Percentiles rank a stretch among this genome's conserved stretches.
phyloP scores from a whole-genome alignment of 1,140 invertebrate species.

The Zaprionus lachaisei region DNA sequence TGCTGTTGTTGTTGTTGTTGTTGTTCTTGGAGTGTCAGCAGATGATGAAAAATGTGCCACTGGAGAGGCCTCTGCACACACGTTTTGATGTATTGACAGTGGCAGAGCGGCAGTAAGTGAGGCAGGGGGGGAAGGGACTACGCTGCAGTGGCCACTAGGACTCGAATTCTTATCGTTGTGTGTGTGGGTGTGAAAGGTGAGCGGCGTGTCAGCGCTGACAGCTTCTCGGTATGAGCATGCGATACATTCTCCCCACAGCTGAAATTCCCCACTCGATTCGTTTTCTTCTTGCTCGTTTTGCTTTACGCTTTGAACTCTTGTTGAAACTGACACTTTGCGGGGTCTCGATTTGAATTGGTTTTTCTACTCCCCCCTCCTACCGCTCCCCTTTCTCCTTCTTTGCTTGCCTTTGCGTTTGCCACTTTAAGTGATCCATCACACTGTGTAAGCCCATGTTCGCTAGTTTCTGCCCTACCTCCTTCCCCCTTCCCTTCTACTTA shows the following conservation, averaged over 20 bases:
- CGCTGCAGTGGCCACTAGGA: conserved; percentile 43
- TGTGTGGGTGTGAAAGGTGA: conserved; percentile 41
- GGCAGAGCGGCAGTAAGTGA: conserved; percentile 27
- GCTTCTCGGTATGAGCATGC: conserved; percentile 38
- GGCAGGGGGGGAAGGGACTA: not conserved
- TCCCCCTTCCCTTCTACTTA: not conserved
- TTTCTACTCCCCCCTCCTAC: not conserved
- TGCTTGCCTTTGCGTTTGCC: conserved; percentile 17
- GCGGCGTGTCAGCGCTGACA: conserved; percentile 44
- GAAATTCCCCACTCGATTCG: conserved; percentile 7
- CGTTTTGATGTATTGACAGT: conserved; percentile 74
- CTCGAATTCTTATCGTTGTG: conserved; percentile 11
- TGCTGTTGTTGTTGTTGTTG: conserved; percentile 34
- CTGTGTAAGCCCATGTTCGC: conserved; percentile 32
- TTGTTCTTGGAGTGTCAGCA: conserved; percentile 60
- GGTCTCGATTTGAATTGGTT: conserved; percentile 29
- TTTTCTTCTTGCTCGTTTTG: conserved; percentile 13
- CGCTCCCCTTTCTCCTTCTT: not conserved
- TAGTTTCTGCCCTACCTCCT: conserved; percentile 17
- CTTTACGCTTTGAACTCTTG: conserved; percentile 60
- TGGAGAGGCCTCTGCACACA: conserved; percentile 46
- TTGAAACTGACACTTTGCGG: conserved; percentile 72
- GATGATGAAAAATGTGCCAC: conserved; percentile 80
- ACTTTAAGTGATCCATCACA: conserved; percentile 46
- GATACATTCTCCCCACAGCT: conserved; percentile 34